A percentile compares a stretch with the other conserved stretches of the same genome.
Evolutionary conservation across 2,888 invertebrate genomes (phyloP).

Genomic region (Panzeria rudis): DNA sequence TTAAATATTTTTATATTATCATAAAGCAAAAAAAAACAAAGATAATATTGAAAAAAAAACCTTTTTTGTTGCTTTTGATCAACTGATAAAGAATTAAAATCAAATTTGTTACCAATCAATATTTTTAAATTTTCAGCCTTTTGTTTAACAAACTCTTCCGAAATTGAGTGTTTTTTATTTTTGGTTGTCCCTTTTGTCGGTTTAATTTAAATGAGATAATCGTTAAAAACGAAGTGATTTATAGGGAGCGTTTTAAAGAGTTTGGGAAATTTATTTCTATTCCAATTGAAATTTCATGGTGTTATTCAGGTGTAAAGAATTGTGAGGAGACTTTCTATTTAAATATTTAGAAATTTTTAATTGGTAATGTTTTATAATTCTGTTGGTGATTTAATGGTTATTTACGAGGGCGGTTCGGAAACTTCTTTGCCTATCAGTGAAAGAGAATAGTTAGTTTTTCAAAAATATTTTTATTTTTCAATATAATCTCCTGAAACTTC

Average conservation of each 20-base stretch:
- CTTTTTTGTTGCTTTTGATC: constrained; percentile 35
- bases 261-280: constrained; percentile 46
- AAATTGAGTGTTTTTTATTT: constrained; percentile 13
- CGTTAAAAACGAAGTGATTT: constrained; percentile 54
- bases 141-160: constrained; percentile 9
- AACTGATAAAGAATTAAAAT: constrained; percentile 62
- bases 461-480: too few relatives aligned
- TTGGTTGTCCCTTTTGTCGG: constrained; percentile 53
- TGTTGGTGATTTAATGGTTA: background rate
- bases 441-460: too few relatives aligned
- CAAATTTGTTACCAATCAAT: constrained; percentile 70
- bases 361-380: constrained; percentile 1
- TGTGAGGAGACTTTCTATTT: background rate
- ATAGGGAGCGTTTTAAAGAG: constrained; percentile 30
- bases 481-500: too few relatives aligned
- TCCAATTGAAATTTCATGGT: constrained; percentile 42
- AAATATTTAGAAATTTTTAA: constrained; percentile 1
- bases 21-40: constrained; percentile 1
- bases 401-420: too few relatives aligned
- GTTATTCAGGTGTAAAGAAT: constrained; percentile 29
- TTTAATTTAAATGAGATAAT: constrained; percentile 42
- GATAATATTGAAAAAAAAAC: background rate
- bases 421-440: too few relatives aligned
- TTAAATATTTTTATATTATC: background rate
- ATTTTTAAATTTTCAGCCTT: constrained; percentile 4